Evolutionary conservation across 1,140 invertebrate genomes (phyloP), one percentile per base, ranked within the genome.

Genomic region (Phymastichus coffea): DNA sequence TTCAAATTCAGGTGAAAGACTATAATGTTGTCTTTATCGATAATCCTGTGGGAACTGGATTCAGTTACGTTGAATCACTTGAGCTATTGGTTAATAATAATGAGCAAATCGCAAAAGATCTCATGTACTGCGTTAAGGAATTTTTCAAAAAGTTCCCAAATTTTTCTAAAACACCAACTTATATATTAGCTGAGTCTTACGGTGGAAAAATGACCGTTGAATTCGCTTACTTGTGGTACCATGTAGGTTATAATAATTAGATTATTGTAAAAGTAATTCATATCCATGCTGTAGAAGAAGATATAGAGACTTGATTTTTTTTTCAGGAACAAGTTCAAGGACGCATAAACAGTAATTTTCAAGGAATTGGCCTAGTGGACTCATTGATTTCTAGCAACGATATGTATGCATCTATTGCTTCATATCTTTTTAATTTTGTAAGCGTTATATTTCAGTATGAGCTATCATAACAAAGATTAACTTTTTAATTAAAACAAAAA

Each of bases 161-260:
- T 63, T 92, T 92, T 68, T 80, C 85, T 66, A 78, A 73, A 4
- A 83, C 87, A 2, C 88, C 90, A 1, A 81, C 92, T 12, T 95
- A 92, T 65, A 91, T 95, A 41, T 89, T 89, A 60, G 88, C 86
- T 20, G 90, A 95, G 72, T 93, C 91, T 0, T 95, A 95, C 76
- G 92, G 92, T 14, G 93, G 92, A 1, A 95, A 95, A 81, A 94
- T 94, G 89, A 87, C 90, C 0, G 85, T 88, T 8, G 88, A 91
- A 65, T 92, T 95, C 69, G 88, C 83, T 0, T 71, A 82, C 22
- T 66, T 76, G 28, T 81, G 90, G 70, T 76, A 82, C 65, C 77
- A 85, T 74, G 88, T 90, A 78, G 68, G 61, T 38, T 26, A 69
- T 37, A 37, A 23, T 65, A 65, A 41, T 40, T 41, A 12, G 2